These are phyloP conservation scores for Idris sp. DNA, from an alignment of 1,140 invertebrate genomes.

Conservation along the genomic window DNA sequence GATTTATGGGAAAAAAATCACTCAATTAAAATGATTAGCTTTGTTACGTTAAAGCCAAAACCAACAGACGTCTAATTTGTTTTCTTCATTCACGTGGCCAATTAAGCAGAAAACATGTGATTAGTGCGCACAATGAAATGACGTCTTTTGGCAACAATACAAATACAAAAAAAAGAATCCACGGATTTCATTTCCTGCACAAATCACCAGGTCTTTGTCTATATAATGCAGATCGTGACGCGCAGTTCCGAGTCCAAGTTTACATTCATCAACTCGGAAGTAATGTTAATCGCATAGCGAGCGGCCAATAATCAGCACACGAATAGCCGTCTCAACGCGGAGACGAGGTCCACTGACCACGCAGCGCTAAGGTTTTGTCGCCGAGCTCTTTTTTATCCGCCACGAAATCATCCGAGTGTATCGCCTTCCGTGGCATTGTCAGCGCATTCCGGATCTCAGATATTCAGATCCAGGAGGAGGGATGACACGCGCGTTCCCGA, in stretches of 20 bases:
- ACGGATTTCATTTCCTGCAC: constrained; percentile 63
- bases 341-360: constrained; percentile 77
- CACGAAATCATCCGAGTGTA: constrained; percentile 75
- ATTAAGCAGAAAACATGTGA: constrained; percentile 43
- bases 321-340: constrained; percentile 69
- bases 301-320: constrained; percentile 65
- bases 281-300: constrained; percentile 69
- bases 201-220: constrained; percentile 63
- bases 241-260: constrained; percentile 70
- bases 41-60: too few relatives aligned
- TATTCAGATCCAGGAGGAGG: constrained; percentile 60
- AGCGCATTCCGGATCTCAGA: constrained; percentile 77
- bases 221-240: too few relatives aligned
- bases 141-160: too few relatives aligned
- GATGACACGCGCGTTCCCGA: constrained; percentile 54
- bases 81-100: constrained; percentile 27
- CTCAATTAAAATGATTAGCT: too few relatives aligned
- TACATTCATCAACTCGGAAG: constrained; percentile 74
- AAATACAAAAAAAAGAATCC: too few relatives aligned
- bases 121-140: constrained; percentile 51
- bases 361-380: constrained; percentile 71
- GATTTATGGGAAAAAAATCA: too few relatives aligned
- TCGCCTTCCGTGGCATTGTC: constrained; percentile 78
- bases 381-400: constrained; percentile 71
- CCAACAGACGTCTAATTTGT: constrained; percentile 41